These are phyloP conservation scores for Drosophila crucigera DNA, from an alignment of 2,888 invertebrate genomes.

Conservation along the genomic window DNA sequence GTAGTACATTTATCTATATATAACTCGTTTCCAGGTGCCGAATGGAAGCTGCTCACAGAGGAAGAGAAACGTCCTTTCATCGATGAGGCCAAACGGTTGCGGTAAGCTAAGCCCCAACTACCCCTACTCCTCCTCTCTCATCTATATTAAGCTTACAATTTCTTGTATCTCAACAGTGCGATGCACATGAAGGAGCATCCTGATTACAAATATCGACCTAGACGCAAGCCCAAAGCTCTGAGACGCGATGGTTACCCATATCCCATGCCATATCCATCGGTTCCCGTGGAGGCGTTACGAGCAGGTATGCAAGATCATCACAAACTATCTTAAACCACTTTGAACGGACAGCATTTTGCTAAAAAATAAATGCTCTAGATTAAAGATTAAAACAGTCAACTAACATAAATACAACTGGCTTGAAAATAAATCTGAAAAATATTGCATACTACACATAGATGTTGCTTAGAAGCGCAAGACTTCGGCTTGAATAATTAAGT, in stretches of 20 bases:
- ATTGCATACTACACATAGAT: not conserved
- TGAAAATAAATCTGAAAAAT: not conserved
- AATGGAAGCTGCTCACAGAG: conserved; percentile 98
- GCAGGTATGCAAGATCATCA: conserved; percentile 89
- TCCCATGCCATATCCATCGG: conserved; percentile 96
- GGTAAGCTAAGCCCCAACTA: conserved; percentile 77
- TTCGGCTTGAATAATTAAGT: not conserved
- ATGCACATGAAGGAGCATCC: conserved; percentile 98
- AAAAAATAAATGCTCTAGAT: not conserved
- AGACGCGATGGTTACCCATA: conserved; percentile 96
- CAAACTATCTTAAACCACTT: not conserved
- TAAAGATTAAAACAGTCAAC: not conserved
- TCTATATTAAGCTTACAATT: not conserved
- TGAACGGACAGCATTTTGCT: not conserved
- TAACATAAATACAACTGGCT: not conserved
- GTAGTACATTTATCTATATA: conserved; percentile 7
- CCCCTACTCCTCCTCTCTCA: not conserved
- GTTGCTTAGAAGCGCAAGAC: not conserved
- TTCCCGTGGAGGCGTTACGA: conserved; percentile 94
- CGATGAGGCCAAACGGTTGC: conserved; percentile 97
- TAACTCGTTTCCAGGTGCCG: conserved; percentile 89
- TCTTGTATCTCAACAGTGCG: conserved; percentile 86
- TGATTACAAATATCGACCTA: conserved; percentile 96
- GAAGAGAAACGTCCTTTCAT: conserved; percentile 98
- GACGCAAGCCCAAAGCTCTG: conserved; percentile 94